Conservation (phyloP, 2,888 invertebrate genomes). For the Salpingus planirostris region DNA sequence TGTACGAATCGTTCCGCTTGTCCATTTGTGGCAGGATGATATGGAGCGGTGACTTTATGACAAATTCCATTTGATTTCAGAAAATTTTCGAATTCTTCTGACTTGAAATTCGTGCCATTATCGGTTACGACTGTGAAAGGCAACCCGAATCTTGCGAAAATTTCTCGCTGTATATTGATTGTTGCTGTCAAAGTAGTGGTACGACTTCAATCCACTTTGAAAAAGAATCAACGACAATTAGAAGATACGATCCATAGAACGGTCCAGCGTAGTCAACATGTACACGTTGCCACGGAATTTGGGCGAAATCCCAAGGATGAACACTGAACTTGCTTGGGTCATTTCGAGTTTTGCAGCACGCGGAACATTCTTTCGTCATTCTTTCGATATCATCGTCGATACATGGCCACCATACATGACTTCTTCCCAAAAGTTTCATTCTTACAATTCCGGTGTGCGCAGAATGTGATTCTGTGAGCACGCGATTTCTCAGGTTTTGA, state of each 20-base stretch:
- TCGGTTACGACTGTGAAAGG: constrained; percentile 3
- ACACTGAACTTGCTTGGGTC: constrained; percentile 11
- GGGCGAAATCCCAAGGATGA: constrained; percentile 21
- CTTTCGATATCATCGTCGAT: constrained; percentile 20
- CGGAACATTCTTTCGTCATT: constrained; percentile 15
- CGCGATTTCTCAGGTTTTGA: background rate
- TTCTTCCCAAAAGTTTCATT: constrained; percentile 21
- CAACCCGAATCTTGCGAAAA: constrained; percentile 3
- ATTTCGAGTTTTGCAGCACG: constrained; percentile 10
- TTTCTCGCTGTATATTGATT: constrained; percentile 2
- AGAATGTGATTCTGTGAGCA: constrained; percentile 2
- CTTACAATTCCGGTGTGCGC: constrained; percentile 6
- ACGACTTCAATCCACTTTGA: constrained; percentile 20
- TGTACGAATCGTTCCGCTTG: constrained; percentile 9
- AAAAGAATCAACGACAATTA: constrained; percentile 17
- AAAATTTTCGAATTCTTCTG: background rate
- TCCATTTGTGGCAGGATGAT: constrained; percentile 11
- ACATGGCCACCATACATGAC: constrained; percentile 20
- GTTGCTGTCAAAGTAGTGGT: constrained; percentile 6
- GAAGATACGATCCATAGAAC: constrained; percentile 9
- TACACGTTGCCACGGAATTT: constrained; percentile 20
- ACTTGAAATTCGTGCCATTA: constrained; percentile 5
- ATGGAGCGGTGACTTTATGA: constrained; percentile 7
- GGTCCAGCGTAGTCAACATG: constrained; percentile 29
- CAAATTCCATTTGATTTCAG: constrained; percentile 3